Percentiles rank a stretch among this genome's conserved stretches.
Conservation (phyloP, 2,113 vertebrate genomes). For the Carassius auratus region DNA sequence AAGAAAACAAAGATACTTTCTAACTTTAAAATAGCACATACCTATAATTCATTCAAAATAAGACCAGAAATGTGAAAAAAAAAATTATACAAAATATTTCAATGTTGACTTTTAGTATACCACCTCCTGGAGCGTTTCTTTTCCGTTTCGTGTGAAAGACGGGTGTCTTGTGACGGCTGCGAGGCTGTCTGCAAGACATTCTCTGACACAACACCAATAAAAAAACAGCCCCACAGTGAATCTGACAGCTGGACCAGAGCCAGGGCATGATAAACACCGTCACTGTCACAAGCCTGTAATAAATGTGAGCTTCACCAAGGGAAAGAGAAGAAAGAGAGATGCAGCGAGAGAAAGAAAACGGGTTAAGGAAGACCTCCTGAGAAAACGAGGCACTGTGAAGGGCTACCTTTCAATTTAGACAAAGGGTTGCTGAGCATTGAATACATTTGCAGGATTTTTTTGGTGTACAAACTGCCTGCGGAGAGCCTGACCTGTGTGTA, state of each 20-base stretch:
- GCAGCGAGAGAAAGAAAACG: neutral
- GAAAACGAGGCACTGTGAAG: conserved; percentile 12
- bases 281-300: conserved; percentile 68
- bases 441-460: conserved; percentile 34
- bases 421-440: conserved; percentile 35
- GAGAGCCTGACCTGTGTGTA: conserved; percentile 35
- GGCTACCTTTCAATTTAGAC: conserved; percentile 30
- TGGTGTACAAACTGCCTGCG: conserved; percentile 19
- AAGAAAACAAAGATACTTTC: neutral
- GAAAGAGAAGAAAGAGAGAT: neutral
- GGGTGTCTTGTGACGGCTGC: conserved; percentile 3
- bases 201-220: conserved; percentile 67
- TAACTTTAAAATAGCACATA: neutral
- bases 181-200: conserved; percentile 56
- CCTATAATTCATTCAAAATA: neutral
- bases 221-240: conserved; percentile 67
- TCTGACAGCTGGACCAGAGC: conserved; percentile 73
- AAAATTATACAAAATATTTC: neutral
- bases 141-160: neutral
- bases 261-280: conserved; percentile 67
- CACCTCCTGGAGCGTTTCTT: neutral
- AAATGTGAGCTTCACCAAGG: conserved; percentile 70
- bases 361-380: conserved; percentile 28
- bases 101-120: neutral
- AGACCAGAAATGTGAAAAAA: neutral